Conservation (phyloP, 2,888 invertebrate species). For the Linyphia triangularis region DNA sequence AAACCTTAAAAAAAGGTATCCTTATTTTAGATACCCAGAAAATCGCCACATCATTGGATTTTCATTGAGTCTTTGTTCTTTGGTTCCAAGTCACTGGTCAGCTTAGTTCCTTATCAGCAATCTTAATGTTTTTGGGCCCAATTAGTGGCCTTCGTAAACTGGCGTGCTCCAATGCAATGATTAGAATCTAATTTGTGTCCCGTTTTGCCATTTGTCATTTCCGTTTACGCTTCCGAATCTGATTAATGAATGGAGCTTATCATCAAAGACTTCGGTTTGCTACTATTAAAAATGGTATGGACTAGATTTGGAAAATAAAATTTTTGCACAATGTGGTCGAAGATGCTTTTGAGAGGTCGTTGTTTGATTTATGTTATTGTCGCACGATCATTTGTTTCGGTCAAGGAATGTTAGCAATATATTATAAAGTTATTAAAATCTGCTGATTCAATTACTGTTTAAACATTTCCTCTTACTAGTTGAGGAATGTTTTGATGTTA, state of each 20-base stretch:
- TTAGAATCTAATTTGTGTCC: background rate
- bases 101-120: background rate
- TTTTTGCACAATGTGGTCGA: too few species aligned
- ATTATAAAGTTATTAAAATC: too few species aligned
- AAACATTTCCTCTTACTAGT: too few species aligned
- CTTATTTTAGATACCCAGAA: background rate
- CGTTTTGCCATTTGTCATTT: background rate
- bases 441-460: too few species aligned
- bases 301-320: background rate
- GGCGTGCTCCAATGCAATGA: background rate
- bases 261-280: background rate
- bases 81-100: conserved; percentile 14
- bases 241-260: background rate
- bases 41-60: background rate
- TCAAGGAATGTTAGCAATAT: too few species aligned
- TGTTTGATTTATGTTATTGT: background rate
- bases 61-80: background rate
- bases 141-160: background rate
- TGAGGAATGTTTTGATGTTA: too few species aligned
- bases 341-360: background rate
- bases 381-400: background rate
- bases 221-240: background rate
- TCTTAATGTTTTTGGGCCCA: background rate
- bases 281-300: background rate
- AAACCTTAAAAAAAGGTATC: background rate